These are phyloP conservation scores for Tubulanus polymorphus DNA, from an alignment of 2,888 invertebrate genomes.

Conservation along the genomic window DNA sequence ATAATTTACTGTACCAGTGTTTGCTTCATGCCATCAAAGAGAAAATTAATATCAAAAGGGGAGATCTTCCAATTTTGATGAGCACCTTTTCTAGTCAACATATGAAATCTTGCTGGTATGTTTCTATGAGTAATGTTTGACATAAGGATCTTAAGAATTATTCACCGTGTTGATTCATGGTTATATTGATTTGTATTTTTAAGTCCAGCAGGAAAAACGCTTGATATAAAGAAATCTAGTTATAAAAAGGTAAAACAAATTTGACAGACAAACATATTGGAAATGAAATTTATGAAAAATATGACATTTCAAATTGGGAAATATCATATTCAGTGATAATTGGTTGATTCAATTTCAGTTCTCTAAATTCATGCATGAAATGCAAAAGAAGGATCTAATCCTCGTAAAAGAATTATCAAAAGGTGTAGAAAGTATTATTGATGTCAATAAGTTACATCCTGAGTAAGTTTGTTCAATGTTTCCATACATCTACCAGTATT, in stretches of 20 bases:
- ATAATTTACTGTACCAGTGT: conserved; percentile 69
- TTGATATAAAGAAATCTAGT: conserved; percentile 84
- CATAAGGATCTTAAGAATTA: background rate
- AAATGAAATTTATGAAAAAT: background rate
- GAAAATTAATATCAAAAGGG: conserved; percentile 61
- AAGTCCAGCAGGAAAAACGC: conserved; percentile 64
- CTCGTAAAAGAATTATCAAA: conserved; percentile 59
- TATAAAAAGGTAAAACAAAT: conserved; percentile 71
- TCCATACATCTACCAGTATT: no score
- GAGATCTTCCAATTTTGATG: conserved; percentile 72
- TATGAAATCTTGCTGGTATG: conserved; percentile 56
- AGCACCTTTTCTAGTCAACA: conserved; percentile 76
- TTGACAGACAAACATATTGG: background rate
- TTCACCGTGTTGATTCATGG: background rate
- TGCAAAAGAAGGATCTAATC: conserved; percentile 64
- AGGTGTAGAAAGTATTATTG: conserved; percentile 75
- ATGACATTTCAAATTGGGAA: background rate
- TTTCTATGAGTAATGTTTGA: background rate
- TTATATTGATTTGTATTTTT: conserved; percentile 14
- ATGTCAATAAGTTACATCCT: conserved; percentile 57
- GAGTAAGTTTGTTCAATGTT: conserved; percentile 27
- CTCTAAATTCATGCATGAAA: conserved; percentile 75
- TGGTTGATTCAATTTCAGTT: conserved; percentile 52
- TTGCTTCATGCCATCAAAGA: conserved; percentile 76
- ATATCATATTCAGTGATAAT: background rate